phyloP scores from a whole-genome alignment of 2,797 vertebrate species.

The Crocidura indochinensis region DNA sequence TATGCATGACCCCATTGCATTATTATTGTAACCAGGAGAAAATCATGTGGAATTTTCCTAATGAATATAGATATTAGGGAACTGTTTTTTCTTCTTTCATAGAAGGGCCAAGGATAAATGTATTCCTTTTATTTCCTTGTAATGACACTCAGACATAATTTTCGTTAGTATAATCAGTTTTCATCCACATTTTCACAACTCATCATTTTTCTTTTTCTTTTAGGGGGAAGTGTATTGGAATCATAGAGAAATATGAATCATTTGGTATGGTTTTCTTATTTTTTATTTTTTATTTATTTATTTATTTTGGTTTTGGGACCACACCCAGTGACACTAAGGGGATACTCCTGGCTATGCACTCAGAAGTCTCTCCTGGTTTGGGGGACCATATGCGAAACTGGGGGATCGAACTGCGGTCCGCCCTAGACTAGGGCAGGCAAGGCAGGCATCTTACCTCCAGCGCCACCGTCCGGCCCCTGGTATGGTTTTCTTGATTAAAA shows the following conservation, averaged over 20 bases:
- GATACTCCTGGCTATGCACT: no score
- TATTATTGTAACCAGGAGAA: background rate
- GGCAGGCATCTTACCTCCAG: no score
- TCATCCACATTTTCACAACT: conserved; percentile 37
- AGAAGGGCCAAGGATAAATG: background rate
- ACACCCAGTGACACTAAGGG: no score
- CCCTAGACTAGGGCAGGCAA: no score
- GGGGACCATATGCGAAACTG: no score
- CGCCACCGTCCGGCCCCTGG: no score
- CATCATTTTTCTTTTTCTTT: conserved; percentile 48
- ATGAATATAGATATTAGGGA: background rate
- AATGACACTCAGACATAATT: conserved; percentile 50
- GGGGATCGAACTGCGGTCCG: no score
- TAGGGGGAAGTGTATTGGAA: conserved; percentile 40
- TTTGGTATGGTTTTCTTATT: no score
- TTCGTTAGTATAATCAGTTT: conserved; percentile 62
- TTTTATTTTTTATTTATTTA: no score
- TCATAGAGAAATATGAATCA: conserved; percentile 69
- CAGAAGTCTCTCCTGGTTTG: no score
- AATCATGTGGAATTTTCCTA: background rate
- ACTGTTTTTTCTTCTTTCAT: background rate
- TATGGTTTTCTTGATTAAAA: conserved; percentile 83
- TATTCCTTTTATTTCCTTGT: conserved; percentile 55
- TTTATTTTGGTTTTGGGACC: no score
- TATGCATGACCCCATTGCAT: background rate